These are phyloP conservation scores for Pelecanoides urinatrix DNA, from an alignment of 2,113 vertebrate species.

Conservation along the genomic window DNA sequence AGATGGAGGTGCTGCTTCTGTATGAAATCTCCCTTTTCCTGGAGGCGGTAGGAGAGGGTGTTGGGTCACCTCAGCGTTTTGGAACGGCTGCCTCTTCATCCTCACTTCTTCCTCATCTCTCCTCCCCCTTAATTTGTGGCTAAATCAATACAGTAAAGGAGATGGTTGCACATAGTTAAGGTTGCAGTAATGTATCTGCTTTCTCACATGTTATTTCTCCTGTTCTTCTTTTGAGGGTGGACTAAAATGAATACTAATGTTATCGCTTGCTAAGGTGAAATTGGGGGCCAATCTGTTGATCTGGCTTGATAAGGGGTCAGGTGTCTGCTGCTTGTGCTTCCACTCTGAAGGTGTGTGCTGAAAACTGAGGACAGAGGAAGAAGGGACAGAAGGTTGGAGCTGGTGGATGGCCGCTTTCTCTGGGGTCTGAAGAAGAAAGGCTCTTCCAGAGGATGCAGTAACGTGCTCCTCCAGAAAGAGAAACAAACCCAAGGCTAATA, in stretches of 20 bases:
- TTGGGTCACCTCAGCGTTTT: not conserved
- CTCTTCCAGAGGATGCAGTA: not conserved
- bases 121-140: not conserved
- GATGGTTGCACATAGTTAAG: not conserved
- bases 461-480: not conserved
- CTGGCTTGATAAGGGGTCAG: not conserved
- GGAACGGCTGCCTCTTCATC: constrained; percentile 3
- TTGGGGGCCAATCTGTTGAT: not conserved
- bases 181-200: not conserved
- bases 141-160: not conserved
- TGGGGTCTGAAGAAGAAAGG: not conserved
- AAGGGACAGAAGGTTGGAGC: rapidly evolving
- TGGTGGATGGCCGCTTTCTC: not conserved
- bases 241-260: not conserved
- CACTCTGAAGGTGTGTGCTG: not conserved
- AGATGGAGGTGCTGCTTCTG: not conserved
- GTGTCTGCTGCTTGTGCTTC: not conserved
- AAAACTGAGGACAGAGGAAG: not conserved
- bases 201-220: not conserved
- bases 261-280: not conserved
- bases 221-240: not conserved
- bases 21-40: not conserved
- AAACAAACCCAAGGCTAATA: not conserved
- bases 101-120: not conserved
- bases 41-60: not conserved